phyloP scores from a whole-genome alignment of 2,113 vertebrate genomes.

The Excalfactoria chinensis region DNA sequence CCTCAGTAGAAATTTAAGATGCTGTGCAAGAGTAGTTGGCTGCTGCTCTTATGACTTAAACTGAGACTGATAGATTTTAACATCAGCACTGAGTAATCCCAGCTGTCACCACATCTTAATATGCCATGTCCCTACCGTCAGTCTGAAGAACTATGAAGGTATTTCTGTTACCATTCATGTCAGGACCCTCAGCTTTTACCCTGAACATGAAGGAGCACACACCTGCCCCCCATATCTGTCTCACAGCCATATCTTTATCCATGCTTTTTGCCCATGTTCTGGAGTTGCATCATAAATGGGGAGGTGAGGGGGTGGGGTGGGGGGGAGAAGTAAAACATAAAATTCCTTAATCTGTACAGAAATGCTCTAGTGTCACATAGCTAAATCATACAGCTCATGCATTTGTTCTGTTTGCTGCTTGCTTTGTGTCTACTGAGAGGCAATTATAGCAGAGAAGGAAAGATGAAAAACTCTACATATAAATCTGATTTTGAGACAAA shows the following conservation, averaged over 20 bases:
- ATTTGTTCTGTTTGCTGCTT: not conserved
- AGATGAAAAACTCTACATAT: not conserved
- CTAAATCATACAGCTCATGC: not conserved
- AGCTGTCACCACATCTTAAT: not conserved
- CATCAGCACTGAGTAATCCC: conserved; percentile 6
- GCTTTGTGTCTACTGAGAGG: not conserved
- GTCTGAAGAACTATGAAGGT: not conserved
- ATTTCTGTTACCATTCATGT: not conserved
- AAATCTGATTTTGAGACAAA: not conserved
- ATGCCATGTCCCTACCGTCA: not conserved
- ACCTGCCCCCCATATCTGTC: not conserved
- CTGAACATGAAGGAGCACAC: not conserved
- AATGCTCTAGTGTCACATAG: not conserved
- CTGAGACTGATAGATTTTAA: not conserved
- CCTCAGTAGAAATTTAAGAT: not conserved
- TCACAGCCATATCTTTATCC: not conserved
- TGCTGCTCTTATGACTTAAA: not conserved
- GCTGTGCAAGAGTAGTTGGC: not conserved
- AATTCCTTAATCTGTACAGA: not conserved
- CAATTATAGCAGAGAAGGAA: not conserved
- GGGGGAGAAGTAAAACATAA: rapidly evolving
- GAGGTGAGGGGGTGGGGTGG: not conserved
- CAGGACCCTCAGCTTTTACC: not conserved
- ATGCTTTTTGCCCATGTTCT: not conserved
- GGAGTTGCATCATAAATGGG: not conserved